Evolutionary conservation across 2,888 invertebrate genomes (phyloP), one percentile per base, ranked within the genome.

Genomic region (Cactoblastis cactorum): DNA sequence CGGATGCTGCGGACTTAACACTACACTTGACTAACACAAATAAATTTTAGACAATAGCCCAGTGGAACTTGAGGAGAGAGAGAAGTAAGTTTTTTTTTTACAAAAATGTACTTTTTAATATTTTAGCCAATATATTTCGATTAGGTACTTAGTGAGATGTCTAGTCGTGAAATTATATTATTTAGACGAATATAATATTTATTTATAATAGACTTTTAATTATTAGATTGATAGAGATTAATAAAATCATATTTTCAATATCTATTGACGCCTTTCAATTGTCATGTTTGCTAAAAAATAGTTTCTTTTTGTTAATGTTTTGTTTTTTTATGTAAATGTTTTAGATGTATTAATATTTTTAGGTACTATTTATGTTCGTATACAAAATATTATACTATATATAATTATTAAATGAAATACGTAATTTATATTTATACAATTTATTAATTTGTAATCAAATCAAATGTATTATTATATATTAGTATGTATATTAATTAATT

Each of bases 61-160:
- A 62, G 93, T 94, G 86, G 94, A 94, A 80, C 90, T 95, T 92
- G 95, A 95, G 85, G 95, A 95, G 86, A 92, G 95, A 77, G 95
- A 95, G 89, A 95, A 95, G 95, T 95, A 93, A 95, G 95, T 95
- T 83, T 64, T 50, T 47, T 58, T 53, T 53, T 51, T 56, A 56
- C 38, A 15, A 47, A 53, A 39, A 50, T 24, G 38, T 51, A 54
- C 53, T 53, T 58, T 53, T 56, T 53, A 53, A 51, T 50, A 8
- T 28, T 28, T 28, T 28, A 28, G 28, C 9, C 58, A 56, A 33
- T 55, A 56, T 56, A 61, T 53, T 37, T 37, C 14, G 11, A 45
- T 45, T 47, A 47, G 47, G 19, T 60, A 56, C 53, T 53, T 64
- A 66, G 59, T 57, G 48, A 52, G 48, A 52, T 52, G 52, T 38